Percentiles rank a stretch among this genome's conserved stretches.
Conservation (phyloP, 1,140 invertebrate genomes). For the Bombus waltoni region DNA sequence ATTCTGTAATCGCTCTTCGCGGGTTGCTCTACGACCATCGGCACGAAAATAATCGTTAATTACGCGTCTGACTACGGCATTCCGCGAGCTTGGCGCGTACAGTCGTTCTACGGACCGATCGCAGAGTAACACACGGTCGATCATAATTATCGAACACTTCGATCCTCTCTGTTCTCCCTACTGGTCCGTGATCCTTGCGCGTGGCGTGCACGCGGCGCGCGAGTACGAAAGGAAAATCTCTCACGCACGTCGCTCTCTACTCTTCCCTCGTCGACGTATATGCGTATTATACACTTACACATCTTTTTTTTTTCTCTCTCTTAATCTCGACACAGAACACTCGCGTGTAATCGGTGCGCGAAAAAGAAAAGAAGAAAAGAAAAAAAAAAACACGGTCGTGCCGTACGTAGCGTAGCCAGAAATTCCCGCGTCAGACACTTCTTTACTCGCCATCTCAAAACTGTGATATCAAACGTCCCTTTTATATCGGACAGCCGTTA, state of each 20-base stretch:
- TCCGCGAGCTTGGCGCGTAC: neutral
- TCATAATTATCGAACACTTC: neutral
- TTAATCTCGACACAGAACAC: neutral
- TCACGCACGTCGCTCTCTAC: neutral
- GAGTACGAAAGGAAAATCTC: neutral
- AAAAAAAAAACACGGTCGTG: neutral
- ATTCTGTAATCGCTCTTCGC: too few species aligned
- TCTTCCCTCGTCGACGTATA: neutral
- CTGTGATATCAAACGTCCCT: conserved; percentile 12
- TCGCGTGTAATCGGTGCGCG: neutral
- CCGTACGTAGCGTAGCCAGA: neutral
- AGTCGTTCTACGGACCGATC: neutral
- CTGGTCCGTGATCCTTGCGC: conserved; percentile 9
- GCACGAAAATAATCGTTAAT: neutral
- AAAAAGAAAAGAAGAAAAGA: neutral
- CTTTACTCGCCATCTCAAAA: conserved; percentile 31
- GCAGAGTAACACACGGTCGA: too few species aligned
- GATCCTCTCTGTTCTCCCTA: conserved; percentile 25
- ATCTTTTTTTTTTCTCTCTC: neutral
- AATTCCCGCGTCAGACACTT: neutral
- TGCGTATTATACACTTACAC: neutral
- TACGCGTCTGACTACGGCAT: neutral
- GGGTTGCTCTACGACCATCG: too few species aligned
- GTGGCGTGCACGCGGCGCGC: conserved; percentile 15
- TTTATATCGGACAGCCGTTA: neutral